Base-by-base conservation (phyloP, 2,888 invertebrate genomes). In the Pachymerium ferrugineum region DNA sequence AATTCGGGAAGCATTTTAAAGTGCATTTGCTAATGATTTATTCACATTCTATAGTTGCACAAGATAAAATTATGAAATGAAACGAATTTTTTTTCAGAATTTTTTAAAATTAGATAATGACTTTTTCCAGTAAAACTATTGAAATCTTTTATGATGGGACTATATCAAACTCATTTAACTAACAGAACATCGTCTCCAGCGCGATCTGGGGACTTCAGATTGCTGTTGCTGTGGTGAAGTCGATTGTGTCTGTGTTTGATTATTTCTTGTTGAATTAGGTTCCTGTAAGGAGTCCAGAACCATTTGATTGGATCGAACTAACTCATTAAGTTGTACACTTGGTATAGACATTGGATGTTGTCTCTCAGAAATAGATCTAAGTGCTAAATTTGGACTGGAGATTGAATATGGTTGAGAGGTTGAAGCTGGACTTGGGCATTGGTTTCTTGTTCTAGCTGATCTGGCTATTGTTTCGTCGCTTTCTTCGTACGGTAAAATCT, bases 401-500 rank as follows among this genome's bases (percentile, higher is more conserved):
- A 38, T 38, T 12, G 38, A 38, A 38, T 38, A 38, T 38, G 38
- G 38, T 8, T n/a, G 2, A n/a, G 38, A 38, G 38, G 38, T 38
- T 8, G 38, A 38, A 38, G 38, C n/a, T 2, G 38, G 38, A 8
- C 14, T 38, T 38, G 38, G 38, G n/a, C 38, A 38, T n/a, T 38
- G 38, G 1, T 12, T n/a, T 38, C 8, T 12, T 12, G 38, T 2
- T 62, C 16, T 14, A 19, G 62, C 8, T 12, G 19, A 19, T 12
- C 16, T 14, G 14, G 3, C 5, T 1, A 14, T 28, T 12, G 8
- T 4, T 29, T 16, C 69, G 8, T 69, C 69, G 6, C 14, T 38
- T 35, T 72, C 54, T 25, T 72, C 47, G 54, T 6, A 72, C 3
- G 72, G 72, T 47, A 72, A 28, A 72, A 72, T 54, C n/a, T 54